A percentile compares a stretch with the other conserved stretches of the same genome.
Evolutionary conservation across 2,888 invertebrate species (phyloP).

Genomic region (Gasteruption jaculator): DNA sequence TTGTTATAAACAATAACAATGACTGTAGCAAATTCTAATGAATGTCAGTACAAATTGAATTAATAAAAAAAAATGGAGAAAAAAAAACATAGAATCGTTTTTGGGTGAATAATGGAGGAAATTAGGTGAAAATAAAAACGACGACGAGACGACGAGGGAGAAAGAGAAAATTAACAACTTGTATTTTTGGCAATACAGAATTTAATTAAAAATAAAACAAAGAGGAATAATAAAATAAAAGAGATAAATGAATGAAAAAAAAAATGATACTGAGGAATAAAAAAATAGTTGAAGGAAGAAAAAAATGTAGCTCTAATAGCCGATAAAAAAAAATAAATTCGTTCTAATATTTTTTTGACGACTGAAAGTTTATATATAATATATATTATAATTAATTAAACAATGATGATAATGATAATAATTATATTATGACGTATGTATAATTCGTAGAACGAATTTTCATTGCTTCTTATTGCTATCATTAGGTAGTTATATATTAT

Average conservation of each 20-base stretch:
- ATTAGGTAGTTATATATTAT: constrained; percentile 41
- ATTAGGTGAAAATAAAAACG: constrained; percentile 21
- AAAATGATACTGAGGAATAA: constrained; percentile 14
- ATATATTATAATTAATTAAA: constrained; percentile 20
- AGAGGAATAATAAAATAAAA: constrained; percentile 7
- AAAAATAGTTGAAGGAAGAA: constrained; percentile 28
- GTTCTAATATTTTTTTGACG: constrained; percentile 44
- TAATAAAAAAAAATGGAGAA: constrained; percentile 25
- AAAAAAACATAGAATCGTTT: constrained; percentile 28
- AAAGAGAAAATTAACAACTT: constrained; percentile 27
- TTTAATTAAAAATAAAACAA: constrained; percentile 28
- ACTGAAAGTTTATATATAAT: constrained; percentile 42
- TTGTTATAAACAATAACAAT: constrained; percentile 20
- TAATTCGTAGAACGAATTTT: constrained; percentile 47
- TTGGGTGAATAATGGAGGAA: constrained; percentile 25
- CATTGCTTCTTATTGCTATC: constrained; percentile 46
- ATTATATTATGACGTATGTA: constrained; percentile 33
- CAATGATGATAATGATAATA: constrained; percentile 31
- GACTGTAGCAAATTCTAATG: constrained; percentile 45
- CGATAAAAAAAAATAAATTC: constrained; percentile 34
- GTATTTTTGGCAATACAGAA: constrained; percentile 47
- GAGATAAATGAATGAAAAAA: constrained; percentile 12
- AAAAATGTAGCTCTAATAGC: constrained; percentile 28
- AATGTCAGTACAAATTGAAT: constrained; percentile 49
- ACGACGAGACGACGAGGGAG: too few species aligned